phyloP scores from a whole-genome alignment of 2,797 vertebrate species.

The Synanceia verrucosa region DNA sequence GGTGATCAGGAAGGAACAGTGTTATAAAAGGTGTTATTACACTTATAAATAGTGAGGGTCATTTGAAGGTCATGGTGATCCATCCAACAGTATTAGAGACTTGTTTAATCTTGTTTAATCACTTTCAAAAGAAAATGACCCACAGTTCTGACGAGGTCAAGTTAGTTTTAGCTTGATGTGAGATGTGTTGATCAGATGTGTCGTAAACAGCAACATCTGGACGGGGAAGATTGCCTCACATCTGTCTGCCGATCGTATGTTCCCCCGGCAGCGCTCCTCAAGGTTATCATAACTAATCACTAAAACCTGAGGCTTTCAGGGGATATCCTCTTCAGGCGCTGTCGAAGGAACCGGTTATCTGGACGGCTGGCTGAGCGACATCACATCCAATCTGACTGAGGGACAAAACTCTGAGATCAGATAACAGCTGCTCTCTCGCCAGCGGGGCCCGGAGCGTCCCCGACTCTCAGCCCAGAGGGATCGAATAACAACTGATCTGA shows the following conservation, averaged over 20 bases:
- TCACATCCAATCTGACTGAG: constrained; percentile 67
- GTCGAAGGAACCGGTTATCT: constrained; percentile 60
- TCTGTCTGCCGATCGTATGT: constrained; percentile 50
- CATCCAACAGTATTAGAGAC: not conserved
- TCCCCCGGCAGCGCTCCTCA: constrained; percentile 48
- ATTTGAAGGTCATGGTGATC: not conserved
- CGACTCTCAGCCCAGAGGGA: constrained; percentile 34
- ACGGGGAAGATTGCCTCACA: constrained; percentile 52
- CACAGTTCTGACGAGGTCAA: not conserved
- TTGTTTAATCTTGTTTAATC: not conserved
- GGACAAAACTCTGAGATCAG: constrained; percentile 55
- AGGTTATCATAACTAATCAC: constrained; percentile 66
- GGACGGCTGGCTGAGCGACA: constrained; percentile 67
- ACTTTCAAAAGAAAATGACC: constrained; percentile 6
- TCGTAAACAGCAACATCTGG: constrained; percentile 50
- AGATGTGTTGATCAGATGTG: constrained; percentile 27
- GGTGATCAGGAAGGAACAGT: no score
- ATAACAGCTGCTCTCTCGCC: constrained; percentile 56
- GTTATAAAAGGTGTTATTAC: no score
- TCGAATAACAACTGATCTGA: constrained; percentile 56
- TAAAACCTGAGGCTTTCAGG: constrained; percentile 59
- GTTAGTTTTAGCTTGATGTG: constrained; percentile 29
- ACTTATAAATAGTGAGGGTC: no score
- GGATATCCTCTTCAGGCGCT: constrained; percentile 57
- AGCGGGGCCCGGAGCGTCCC: constrained; percentile 33